Evolutionary conservation across 2,797 vertebrate species (phyloP), one percentile per base, ranked within the genome.

Genomic region (Taeniopygia guttata): DNA sequence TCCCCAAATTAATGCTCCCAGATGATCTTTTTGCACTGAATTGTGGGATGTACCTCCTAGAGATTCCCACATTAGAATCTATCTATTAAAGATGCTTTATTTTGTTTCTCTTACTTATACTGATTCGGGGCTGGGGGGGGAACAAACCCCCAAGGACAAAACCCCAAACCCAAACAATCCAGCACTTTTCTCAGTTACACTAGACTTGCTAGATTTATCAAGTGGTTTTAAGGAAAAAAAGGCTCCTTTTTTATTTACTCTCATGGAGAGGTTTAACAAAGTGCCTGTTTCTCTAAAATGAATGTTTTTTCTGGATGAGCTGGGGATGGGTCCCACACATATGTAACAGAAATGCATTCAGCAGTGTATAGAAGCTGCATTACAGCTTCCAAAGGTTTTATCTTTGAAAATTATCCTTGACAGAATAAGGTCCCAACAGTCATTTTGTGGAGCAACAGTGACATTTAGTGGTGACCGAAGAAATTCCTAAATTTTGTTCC

Each of bases 381-480:
- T 21, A 14, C 7, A 49, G 4, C 48, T 91, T 36, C 62, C 42
- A 45, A 22, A 34, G 30, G 12, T 58, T 80, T 56, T 52, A 7
- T 45, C 58, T 64, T 60, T 2, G 1, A 72, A 84, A 38, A 20
- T 36, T 5, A 46, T 52, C 49, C 74, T 60, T 30, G 20, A 23
- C 30, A 78, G 86, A 63, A 19, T 6, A 27, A 72, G 40, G 16
- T 48, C 30, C 60, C 55, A 43, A 11, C 38, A 75, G 48, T 8
- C 54, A 89, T 89, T 92, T 49, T 56, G 77, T 94, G 78, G 89
- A 92, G 81, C 94, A 96, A 96, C 75, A 95, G 92, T 95, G 96
- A 96, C 96, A 84, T 95, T 66, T 42, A 95, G 95, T 91, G 95
- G 95, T 89, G 54, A 29, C 32, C 59, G 25, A 49, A 78, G 56